Percentiles rank a stretch among this genome's conserved stretches.
Evolutionary conservation across 2,113 vertebrate genomes (phyloP).

Genomic region (Paedocypris sp.): DNA sequence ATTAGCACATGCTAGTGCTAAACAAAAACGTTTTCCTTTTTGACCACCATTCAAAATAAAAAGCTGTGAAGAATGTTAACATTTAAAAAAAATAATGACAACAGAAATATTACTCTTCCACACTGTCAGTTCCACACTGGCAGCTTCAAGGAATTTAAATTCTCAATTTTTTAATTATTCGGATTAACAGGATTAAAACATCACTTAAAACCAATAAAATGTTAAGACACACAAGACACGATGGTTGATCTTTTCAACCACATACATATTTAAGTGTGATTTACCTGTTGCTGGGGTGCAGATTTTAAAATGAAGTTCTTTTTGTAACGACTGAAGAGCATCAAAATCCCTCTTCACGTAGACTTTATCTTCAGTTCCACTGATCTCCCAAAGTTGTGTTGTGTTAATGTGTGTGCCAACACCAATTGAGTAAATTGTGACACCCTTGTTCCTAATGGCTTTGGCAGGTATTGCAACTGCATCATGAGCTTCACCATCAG

Average conservation of each 20-base stretch:
- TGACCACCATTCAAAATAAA: too few species aligned
- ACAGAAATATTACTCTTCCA: too few species aligned
- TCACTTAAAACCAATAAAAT: too few species aligned
- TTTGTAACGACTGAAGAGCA: slow-evolving; percentile 57
- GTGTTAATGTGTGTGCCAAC: slow-evolving; percentile 52
- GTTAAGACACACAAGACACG: too few species aligned
- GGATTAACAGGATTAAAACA: too few species aligned
- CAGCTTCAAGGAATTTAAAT: too few species aligned
- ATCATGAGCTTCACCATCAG: slow-evolving; percentile 66
- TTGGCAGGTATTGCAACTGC: slow-evolving; percentile 51
- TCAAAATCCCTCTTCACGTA: slow-evolving; percentile 58
- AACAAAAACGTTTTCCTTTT: too few species aligned
- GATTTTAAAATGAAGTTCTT: slow-evolving; percentile 58
- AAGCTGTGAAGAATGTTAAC: too few species aligned
- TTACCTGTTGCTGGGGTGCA: slow-evolving; percentile 60
- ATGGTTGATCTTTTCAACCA: not conserved
- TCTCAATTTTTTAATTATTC: too few species aligned
- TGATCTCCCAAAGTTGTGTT: slow-evolving; percentile 67
- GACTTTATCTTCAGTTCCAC: slow-evolving; percentile 49
- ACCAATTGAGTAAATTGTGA: slow-evolving; percentile 67
- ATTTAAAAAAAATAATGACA: too few species aligned
- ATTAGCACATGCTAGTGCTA: too few species aligned
- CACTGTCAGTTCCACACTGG: too few species aligned
- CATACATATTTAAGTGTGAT: slow-evolving; percentile 3
- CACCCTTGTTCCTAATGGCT: slow-evolving; percentile 56